Evolutionary conservation across 2,113 vertebrate species (phyloP), one percentile per base, ranked within the genome.

Genomic region (Dipodomys stephensi): DNA sequence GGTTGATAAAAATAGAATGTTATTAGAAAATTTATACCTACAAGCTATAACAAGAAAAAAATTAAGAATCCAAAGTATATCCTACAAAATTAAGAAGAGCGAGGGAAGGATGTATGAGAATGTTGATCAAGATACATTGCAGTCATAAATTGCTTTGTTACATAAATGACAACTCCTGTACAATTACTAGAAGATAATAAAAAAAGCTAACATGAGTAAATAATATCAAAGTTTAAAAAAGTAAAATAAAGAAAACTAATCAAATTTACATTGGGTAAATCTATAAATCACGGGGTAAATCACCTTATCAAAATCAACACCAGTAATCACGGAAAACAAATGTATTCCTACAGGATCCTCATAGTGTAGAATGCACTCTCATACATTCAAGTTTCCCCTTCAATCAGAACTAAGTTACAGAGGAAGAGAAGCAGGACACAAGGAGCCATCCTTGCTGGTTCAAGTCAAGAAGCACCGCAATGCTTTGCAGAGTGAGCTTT

Each of bases 401-500:
- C 4, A 69, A 28, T 79, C 77, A 83, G 49, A 94, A 39, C 18
- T 10, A 0, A 86, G 22, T 46, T 27, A 49, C 20, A 27, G 39
- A 57, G 32, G 46, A 19, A 57, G n/a, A 80, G 18, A 76, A 39
- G 32, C 7, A 30, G 44, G 30, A 2, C 27, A 6, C 0, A 1
- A 20, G 49, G 39, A 12, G 9, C 25, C 60, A 28, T 73, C 67
- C 27, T 16, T 49, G 39, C n/a, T 46, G 32, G 20, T 12, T 64
- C 1, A 49, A 18, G 25, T 68, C 23, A 16, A 53, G 53, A 35
- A 39, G 20, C 32, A 35, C 44, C n/a, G 62, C 9, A 30, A 23
- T 23, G 4, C 4, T 15, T 2, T 1, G 69, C 4, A 39, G 39
- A 35, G n/a, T 0, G 0, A 22, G 82, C 10, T n/a, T 28, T 78